Evolutionary conservation across 2,888 invertebrate genomes (phyloP), one percentile per base, ranked within the genome.

Genomic region (Thecophora atra): DNA sequence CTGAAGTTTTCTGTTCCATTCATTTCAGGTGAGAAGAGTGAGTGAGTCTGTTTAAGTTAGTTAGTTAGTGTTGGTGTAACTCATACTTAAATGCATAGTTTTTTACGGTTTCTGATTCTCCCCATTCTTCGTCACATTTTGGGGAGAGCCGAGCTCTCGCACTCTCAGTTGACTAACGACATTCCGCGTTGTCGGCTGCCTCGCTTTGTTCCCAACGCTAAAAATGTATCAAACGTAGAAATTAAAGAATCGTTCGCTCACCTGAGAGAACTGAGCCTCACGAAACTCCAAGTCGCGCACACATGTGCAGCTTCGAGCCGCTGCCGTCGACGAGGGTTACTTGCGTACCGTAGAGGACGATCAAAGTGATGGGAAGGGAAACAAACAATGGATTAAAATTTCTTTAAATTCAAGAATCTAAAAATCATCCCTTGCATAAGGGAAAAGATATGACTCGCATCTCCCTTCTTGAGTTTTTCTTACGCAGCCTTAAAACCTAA

Each of bases 21-120:
- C 24, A 60, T 7, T 62, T 70, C 70, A 70, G 70, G 70, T 70
- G 70, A 70, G 63, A 37, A 69, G 11, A 15, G 62, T 19, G 15
- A 11, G 19, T 19, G 63, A 28, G 62, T 70, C 42, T 42, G 62
- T 69, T 44, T 51, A 28, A 13, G 21, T 26, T 26, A 19, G 26
- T 51, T 17, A 7, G 51, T 28, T 1, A n/a, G 21, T 17, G 17
- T 30, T 11, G 11, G 26, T 28, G 58, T 21, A 21, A 3, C 21
- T 19, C 52, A 52, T 52, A 19, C 52, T 17, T 52, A 13, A 6
- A 17, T 52, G 52, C 3, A 3, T 52, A 52, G 13, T 21, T 56
- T 58, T 58, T 24, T 58, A 58, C 28, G 58, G 28, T 58, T 28
- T 58, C 1, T 58, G 58, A 28, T 26, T 58, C 5, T 58, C 60